Evolutionary conservation across 2,888 invertebrate species (phyloP), one percentile per base, ranked within the genome.

Genomic region (Hymenopus coronatus): DNA sequence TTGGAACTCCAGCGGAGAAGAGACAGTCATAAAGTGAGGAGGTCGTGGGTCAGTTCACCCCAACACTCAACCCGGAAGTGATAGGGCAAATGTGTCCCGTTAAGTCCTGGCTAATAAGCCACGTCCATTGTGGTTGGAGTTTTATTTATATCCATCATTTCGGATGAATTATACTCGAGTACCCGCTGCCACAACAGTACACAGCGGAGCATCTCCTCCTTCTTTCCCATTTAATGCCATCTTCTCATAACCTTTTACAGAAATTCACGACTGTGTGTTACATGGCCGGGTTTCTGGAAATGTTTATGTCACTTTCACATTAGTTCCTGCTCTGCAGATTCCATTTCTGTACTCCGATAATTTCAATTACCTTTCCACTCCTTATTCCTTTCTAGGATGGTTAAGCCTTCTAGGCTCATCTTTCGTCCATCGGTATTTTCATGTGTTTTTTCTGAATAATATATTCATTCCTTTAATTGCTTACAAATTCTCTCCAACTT

Each of bases 121-220:
- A 70, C 20, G 87, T 87, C 87, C 87, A 87, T 87, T 87, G 87
- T 87, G 40, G 30, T 33, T 40, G 82, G 30, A 82, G n/a, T 30
- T 8, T 87, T 33, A 82, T 87, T 87, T 87, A 87, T 87, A 87
- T 33, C 25, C 87, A 82, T 87, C 82, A 82, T 87, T 87, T 28
- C 87, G n/a, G 40, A 70, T 70, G 54, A 70, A 70, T 70, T 70
- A 70, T 70, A 70, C n/a, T n/a, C n/a, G n/a, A n/a, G n/a, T 20
- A 70, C 20, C 54, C 25, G 54, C 54, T 25, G 54, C 20, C 54
- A 70, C 54, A 70, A 70, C 54, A 70, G 20, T 70, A 70, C 54
- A 70, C 15, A 70, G 25, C 54, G 54, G 54, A 70, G 20, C 54
- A 70, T 70, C 54, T 70, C 54, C 8, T 70, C 15, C 54, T 9